Evolutionary conservation across 2,113 vertebrate species (phyloP).

Genomic region (Hemiprocne comata): DNA sequence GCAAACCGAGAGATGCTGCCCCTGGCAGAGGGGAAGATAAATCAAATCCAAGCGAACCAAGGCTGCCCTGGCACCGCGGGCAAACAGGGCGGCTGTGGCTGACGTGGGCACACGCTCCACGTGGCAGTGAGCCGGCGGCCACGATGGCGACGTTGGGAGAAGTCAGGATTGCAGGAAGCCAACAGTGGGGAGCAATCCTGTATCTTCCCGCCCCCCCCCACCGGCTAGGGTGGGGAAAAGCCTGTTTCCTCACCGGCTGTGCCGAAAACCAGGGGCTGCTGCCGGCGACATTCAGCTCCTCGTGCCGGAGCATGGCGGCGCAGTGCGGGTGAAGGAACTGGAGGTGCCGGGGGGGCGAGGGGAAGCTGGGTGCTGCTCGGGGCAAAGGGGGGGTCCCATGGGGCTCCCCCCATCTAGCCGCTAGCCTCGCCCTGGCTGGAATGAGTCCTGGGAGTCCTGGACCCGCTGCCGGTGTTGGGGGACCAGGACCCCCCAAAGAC

Average conservation of each 20-base stretch:
- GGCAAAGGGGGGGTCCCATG: neutral
- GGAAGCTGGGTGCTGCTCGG: neutral
- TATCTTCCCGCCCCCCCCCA: neutral
- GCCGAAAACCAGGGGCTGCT: neutral
- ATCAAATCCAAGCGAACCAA: neutral
- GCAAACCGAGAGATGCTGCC: accelerated
- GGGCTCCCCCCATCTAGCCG: accelerated
- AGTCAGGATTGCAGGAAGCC: neutral
- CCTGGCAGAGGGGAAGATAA: neutral
- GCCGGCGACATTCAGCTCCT: accelerated
- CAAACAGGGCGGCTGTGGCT: accelerated
- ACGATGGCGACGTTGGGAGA: neutral
- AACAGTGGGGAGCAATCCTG: neutral
- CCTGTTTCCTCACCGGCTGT: accelerated
- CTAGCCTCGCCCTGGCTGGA: too few relatives aligned
- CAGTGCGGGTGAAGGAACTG: accelerated
- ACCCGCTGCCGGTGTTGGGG: neutral
- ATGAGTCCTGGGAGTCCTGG: neutral
- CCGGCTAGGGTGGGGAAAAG: too few relatives aligned
- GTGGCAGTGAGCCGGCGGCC: neutral
- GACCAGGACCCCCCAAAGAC: too few relatives aligned
- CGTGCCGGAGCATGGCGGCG: accelerated
- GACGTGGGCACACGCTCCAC: neutral
- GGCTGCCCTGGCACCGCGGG: accelerated
- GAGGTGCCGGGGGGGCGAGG: neutral